These are phyloP conservation scores for Trachops cirrhosus DNA, from an alignment of 2,797 vertebrate genomes.

Conservation along the genomic window DNA sequence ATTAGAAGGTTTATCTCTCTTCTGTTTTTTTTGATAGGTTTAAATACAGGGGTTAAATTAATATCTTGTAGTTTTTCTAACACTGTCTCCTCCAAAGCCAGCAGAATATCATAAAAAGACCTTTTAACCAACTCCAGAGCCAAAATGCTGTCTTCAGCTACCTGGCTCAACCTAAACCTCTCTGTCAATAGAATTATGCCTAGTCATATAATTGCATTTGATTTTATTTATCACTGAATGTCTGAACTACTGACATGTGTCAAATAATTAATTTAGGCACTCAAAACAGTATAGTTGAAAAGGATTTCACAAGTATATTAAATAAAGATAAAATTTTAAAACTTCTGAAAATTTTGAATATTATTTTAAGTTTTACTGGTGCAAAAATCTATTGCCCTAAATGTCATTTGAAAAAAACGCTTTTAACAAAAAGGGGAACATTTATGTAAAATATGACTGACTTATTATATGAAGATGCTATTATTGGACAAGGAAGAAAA, in stretches of 20 bases:
- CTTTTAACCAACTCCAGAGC: constrained; percentile 69
- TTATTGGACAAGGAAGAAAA: neutral
- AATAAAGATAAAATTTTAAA: constrained; percentile 64
- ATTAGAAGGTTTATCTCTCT: constrained; percentile 55
- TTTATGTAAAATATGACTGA: neutral
- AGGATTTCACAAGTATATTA: constrained; percentile 46
- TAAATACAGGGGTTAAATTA: constrained; percentile 59
- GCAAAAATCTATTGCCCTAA: neutral
- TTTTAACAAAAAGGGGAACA: neutral
- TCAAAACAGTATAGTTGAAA: neutral
- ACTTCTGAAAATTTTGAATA: constrained; percentile 73
- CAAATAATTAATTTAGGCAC: neutral
- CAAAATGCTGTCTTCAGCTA: constrained; percentile 71
- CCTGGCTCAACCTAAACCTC: constrained; percentile 47
- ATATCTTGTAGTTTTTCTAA: constrained; percentile 9
- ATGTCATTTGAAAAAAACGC: neutral
- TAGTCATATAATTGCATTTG: constrained; percentile 70
- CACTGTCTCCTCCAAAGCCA: constrained; percentile 1
- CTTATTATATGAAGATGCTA: neutral
- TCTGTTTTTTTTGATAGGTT: constrained; percentile 39
- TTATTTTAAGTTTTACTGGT: constrained; percentile 60
- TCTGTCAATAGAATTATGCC: constrained; percentile 66
- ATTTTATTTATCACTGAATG: constrained; percentile 67
- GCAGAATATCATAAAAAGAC: constrained; percentile 47
- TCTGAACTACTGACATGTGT: neutral